phyloP scores from a whole-genome alignment of 2,888 invertebrate genomes.

The Eupelmus urozonus region DNA sequence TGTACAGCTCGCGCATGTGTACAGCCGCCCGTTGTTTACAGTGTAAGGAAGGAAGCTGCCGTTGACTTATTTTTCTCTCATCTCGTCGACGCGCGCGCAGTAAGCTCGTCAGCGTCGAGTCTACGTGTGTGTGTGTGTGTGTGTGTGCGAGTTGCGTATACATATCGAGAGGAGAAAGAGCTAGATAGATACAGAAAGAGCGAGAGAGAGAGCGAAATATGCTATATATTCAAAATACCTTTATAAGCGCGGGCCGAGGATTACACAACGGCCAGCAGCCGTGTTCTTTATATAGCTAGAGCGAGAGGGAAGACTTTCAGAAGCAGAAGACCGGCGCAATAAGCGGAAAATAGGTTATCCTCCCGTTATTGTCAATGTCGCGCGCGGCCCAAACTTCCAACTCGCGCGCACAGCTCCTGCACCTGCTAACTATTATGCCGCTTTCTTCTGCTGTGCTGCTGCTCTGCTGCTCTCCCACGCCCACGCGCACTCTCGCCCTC shows the following conservation, averaged over 20 bases:
- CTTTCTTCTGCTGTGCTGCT: too few relatives aligned
- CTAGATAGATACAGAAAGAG: too few relatives aligned
- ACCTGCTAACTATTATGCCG: neutral
- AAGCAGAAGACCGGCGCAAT: conserved; percentile 51
- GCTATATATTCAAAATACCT: conserved; percentile 60
- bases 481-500: too few relatives aligned
- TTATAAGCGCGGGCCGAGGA: conserved; percentile 46
- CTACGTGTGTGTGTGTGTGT: too few relatives aligned
- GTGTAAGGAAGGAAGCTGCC: neutral
- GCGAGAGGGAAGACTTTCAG: conserved; percentile 7
- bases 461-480: too few relatives aligned
- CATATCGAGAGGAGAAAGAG: too few relatives aligned
- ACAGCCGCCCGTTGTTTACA: conserved; percentile 12
- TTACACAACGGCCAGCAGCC: conserved; percentile 71
- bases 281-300: conserved; percentile 57
- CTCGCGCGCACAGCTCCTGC: neutral
- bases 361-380: conserved; percentile 32
- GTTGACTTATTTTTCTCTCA: too few relatives aligned
- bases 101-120: too few relatives aligned
- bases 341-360: conserved; percentile 53
- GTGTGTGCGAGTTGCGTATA: too few relatives aligned
- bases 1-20: neutral
- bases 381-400: neutral
- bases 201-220: conserved; percentile 46
- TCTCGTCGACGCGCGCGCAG: too few relatives aligned